Base-by-base conservation (phyloP, 2,888 invertebrate genomes). In the Amphimallon solstitiale region DNA sequence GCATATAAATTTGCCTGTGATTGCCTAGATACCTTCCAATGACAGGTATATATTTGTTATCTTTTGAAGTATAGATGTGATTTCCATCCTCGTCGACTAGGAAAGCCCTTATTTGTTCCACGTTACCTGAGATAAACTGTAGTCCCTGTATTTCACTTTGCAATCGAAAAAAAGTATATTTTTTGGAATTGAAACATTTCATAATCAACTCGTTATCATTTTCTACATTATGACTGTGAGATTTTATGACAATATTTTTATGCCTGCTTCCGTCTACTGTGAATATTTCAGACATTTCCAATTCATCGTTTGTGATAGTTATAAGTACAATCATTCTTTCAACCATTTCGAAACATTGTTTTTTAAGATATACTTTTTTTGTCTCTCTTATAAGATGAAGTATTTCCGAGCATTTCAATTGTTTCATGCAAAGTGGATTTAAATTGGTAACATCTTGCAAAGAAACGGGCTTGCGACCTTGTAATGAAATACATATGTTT, bases 341-440 rank as follows among this genome's bases (percentile, higher is more conserved):
- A 12, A 7, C 40, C 5, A 6, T 40, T 5, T 38, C 0, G 2
- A 54, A 19, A 9, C 21, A 38, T 12, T 37, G n/a, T 10, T 9
- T 37, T 10, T 1, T 52, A 1, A 52, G 14, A 19, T 19, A 52
- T 37, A 52, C 4, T n/a, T 9, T 37, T 15, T 37, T 37, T 37
- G n/a, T n/a, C n/a, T 38, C 12, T 52, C 38, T 29, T 1, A 37
- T 52, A n/a, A 37, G 17, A 37, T 37, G 37, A 10, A 52, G 37
- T 10, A 52, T 37, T 14, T 52, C 17, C n/a, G 15, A 52, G 19
- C 52, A 19, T 10, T 37, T 35, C n/a, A 52, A n/a, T n/a, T 52
- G 52, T 17, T n/a, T 1, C 37, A 37, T 10, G 15, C 35, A 9
- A 6, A 17, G n/a, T 7, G 15, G 9, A 3, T 19, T 6, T 10